Base-by-base conservation (phyloP, 1,140 invertebrate species). In the Oncopeltus fasciatus region DNA sequence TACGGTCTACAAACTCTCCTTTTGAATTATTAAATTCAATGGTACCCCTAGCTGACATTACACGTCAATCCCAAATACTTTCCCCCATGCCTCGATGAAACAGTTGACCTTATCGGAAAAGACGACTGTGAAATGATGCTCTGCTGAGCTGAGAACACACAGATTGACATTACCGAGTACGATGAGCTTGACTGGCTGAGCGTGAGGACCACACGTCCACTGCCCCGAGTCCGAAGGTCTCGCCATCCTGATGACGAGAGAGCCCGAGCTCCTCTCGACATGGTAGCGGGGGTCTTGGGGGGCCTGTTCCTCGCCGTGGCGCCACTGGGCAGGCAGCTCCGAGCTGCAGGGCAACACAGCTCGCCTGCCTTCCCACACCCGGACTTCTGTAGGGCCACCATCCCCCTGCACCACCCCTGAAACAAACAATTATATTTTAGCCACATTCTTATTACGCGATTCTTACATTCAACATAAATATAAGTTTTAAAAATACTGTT, bases 191-290 rank as follows among this genome's bases (percentile, higher is more conserved):
- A 84, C 78, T 8, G 81, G 80, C 68, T 77, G 77, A 29, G 80
- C 80, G 57, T 81, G 81, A 8, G 83, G 74, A 63, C 79, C 80
- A 68, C 83, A 85, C 63, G 77, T 78, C 83, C 83, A 85, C 66
- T 79, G 77, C 58, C 83, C 83, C 65, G 84, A 81, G 66, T 85
- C 83, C 68, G 84, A 82, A 21, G 84, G 73, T 67, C 82, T 75
- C 12, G 83, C 81, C 69, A 82, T 84, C 64, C 80, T 80, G 64
- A 85, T 84, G 64, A 80, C 78, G 65, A 85, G 73, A 63, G 79
- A 79, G 0, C 81, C 82, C 49, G 77, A 78, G 63, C 77, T 74
- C 3, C 74, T 72, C 63, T 78, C 76, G n/a, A 74, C 71, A 18
- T 73, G 74, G 62, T 78, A 77, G 47, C 77, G 70, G 59, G 77